phyloP scores from a whole-genome alignment of 2,888 invertebrate genomes.

The Bursaphelenchus okinawaensis region DNA sequence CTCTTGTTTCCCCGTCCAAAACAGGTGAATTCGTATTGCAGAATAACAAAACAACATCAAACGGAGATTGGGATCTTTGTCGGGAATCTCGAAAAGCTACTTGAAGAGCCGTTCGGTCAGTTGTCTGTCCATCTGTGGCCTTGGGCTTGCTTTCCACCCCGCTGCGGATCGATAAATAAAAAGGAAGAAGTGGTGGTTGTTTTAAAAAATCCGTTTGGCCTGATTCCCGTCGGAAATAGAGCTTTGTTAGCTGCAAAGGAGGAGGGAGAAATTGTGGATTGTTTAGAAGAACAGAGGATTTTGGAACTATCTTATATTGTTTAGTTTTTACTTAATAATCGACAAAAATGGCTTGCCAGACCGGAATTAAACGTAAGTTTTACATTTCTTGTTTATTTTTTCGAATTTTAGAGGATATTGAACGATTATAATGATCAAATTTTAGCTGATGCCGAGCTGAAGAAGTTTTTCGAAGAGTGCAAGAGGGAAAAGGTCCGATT shows the following conservation, averaged over 20 bases:
- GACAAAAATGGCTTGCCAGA: constrained; percentile 48
- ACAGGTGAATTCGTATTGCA: background rate
- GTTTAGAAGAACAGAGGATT: no score
- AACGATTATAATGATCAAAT: background rate
- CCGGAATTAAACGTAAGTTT: constrained; percentile 50
- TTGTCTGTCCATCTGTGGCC: background rate
- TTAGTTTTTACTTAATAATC: no score
- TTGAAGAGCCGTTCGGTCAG: background rate
- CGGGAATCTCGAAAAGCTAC: background rate
- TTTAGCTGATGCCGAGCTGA: constrained; percentile 51
- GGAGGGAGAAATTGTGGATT: background rate
- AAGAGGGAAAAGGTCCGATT: constrained; percentile 52
- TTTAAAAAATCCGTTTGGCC: background rate
- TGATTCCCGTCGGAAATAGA: background rate
- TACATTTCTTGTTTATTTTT: background rate
- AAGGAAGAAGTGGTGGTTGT: background rate
- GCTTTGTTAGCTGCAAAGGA: background rate
- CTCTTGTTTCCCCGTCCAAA: no score
- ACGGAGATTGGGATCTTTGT: background rate
- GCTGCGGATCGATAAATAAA: background rate
- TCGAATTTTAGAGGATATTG: no score
- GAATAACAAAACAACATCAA: background rate
- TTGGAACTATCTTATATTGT: no score
- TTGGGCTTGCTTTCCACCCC: background rate
- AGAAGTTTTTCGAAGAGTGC: constrained; percentile 51